Evolutionary conservation across 2,888 invertebrate species (phyloP), one percentile per base, ranked within the genome.

Genomic region (Leptinotarsa haldemani): DNA sequence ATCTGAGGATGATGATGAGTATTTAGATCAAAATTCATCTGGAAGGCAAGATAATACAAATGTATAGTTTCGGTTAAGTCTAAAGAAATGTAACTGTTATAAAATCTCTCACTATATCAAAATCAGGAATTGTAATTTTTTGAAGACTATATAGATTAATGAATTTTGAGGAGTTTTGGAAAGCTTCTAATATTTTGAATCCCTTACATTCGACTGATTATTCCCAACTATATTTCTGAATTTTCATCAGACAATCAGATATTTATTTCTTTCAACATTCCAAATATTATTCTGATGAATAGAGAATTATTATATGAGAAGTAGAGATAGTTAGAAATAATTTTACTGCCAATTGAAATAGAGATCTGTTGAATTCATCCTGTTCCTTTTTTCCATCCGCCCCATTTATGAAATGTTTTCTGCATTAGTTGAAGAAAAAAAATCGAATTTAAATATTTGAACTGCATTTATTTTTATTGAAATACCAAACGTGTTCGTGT

Each of bases 1-100:
- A 30, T 76, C 76, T 16, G 76, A 76, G 18, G 76, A 76, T 18
- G 73, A 76, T n/a, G 76, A 73, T 20, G 76, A 73, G 56, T 70
- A 70, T 46, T 20, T 52, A 16, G 69, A 73, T 66, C 76, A 71
- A 71, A 73, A 69, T 22, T 56, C 70, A n/a, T 65, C 73, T 18
- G 65, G 66, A 25, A 56, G 71, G 56, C 74, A 74, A 56, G 76
- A 74, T 58, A 76, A 74, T 48, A 76, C 76, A 12, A 74, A 76
- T 48, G 76, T 76, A 20, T 76, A 70, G 68, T 53, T 25, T 47
- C 16, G 13, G 30, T 20, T 20, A 15, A 48, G 25, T 22, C 48
- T 48, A 16, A 63, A 40, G 18, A 56, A 61, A 22, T 13, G 4
- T 47, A 46, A 52, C 12, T 30, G 16, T 46, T 50, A 52, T 25